Evolutionary conservation across 1,140 invertebrate species (phyloP), one percentile per base, ranked within the genome.

Genomic region (Tetragonula clypearis): DNA sequence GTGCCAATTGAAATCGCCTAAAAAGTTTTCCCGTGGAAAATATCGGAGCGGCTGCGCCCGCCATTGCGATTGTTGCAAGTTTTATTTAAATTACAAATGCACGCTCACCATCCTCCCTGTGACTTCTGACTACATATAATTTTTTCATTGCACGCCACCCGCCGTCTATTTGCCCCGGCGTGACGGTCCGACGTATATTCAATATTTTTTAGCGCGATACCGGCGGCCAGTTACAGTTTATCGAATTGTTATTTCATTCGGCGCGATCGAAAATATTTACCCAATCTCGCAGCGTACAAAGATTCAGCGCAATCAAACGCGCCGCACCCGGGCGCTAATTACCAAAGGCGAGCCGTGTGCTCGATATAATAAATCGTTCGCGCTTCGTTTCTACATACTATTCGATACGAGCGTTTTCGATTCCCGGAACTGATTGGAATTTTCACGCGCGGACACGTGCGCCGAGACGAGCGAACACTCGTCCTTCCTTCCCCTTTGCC

Each of bases 41-140:
- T 78, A 49, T n/a, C 41, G 26, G 14, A 8, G 41, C 41, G 41
- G 76, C 15, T 30, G n/a, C 41, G n/a, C 23, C 56, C n/a, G 76
- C 26, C 65, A 79, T 79, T 62, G 82, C 49, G 26, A 79, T 84
- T 73, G 49, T 79, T 79, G 76, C 76, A 71, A 56, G 41, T 49
- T 49, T 84, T 84, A 84, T 84, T 84, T 84, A 84, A 84, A 73
- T 84, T 84, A 73, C 68, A 62, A 72, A 84, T 71, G 53, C 68
- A 11, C 41, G 41, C 41, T 8, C 55, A 17, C 58, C 68, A 21
- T 72, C 56, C 76, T 72, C 82, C 41, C 58, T 30, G 58, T 65
- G 76, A 84, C 56, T 79, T 79, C 56, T 41, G 53, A 12, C 82
- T 73, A 26, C 76, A 26, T 35, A 60, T 79, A 72, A 84, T 84